Base-by-base conservation (phyloP, 2,113 vertebrate species). In the Ovis canadensis region DNA sequence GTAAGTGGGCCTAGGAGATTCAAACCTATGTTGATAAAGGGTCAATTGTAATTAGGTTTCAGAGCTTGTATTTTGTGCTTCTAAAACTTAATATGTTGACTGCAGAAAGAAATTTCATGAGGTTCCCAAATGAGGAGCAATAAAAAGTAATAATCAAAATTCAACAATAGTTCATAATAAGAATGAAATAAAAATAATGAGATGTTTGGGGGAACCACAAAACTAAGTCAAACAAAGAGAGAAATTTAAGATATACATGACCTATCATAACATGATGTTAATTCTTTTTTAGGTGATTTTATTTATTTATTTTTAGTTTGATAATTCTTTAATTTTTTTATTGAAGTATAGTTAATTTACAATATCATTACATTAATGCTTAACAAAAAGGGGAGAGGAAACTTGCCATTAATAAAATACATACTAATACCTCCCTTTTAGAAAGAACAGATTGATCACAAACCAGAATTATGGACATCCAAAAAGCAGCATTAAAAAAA, bases 171-270 rank as follows among this genome's bases (percentile, higher is more conserved):
- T 15, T 92, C 40, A 78, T 60, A 62, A 27, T 43, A 93, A 62
- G 5, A 87, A 84, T 71, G 83, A n/a, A 77, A 78, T 91, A 89
- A 52, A 54, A 36, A 83, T 82, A 93, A 88, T 77, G 36, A 91
- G 31, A 77, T 16, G 3, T 90, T 82, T 89, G 27, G 29, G 23
- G 23, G 14, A 57, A n/a, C 82, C 33, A 52, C 25, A 64, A 82
- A 94, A 81, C 15, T 52, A 83, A 96, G 14, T 95, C 15, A 92
- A 27, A 74, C 67, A 13, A 95, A 95, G 96, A 71, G 0, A 97
- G 9, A 3, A 78, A 57, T 89, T 93, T 33, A 91, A 89, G 36
- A 87, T 80, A 23, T 33, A 71, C n/a, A 23, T 55, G 50, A 10
- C 55, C 71, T 96, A n/a, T 62, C 33, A 85, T 74, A 88, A 62